Evolutionary conservation across 2,888 invertebrate species (phyloP), one percentile per base, ranked within the genome.

Genomic region (Aporophyla nigra): DNA sequence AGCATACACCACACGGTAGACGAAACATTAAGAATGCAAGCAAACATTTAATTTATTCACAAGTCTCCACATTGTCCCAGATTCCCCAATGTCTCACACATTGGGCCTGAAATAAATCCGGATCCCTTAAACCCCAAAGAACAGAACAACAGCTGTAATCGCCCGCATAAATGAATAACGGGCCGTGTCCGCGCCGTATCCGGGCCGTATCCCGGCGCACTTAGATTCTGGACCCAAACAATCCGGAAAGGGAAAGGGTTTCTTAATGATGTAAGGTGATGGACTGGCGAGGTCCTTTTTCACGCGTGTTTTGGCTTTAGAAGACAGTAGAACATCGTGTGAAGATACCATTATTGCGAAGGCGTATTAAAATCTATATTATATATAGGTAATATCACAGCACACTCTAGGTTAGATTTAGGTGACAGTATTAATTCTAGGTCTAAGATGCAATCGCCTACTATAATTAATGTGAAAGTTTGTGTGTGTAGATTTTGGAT

Each of bases 131-230:
- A 78, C 71, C 78, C 76, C 69, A 82, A 86, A 84, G 87, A 86
- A 88, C 88, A 81, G 78, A 78, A 87, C 87, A 88, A 83, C 85
- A 85, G 88, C 85, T 87, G 87, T 87, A 87, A 88, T 87, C 88
- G 77, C 76, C 88, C 87, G 83, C 87, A 87, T 88, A 87, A 87
- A 88, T 87, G 87, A 87, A 87, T 87, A 86, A 85, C 77, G 80
- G 83, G 74, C 72, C 54, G 59, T 72, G 65, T 82, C 72, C 69
- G 71, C 53, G 46, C 46, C 63, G 49, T 70, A 43, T 58, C 58
- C 69, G 61, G 49, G 70, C 33, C 27, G 83, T 70, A 66, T 58
- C 59, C 74, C 71, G 62, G 40, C 62, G 77, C 84, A 82, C 85
- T 84, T 80, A 78, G 79, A 83, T 79, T 77, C 78, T 80, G 76